Conservation (phyloP, 2,113 vertebrate genomes). For the Progne subis region DNA sequence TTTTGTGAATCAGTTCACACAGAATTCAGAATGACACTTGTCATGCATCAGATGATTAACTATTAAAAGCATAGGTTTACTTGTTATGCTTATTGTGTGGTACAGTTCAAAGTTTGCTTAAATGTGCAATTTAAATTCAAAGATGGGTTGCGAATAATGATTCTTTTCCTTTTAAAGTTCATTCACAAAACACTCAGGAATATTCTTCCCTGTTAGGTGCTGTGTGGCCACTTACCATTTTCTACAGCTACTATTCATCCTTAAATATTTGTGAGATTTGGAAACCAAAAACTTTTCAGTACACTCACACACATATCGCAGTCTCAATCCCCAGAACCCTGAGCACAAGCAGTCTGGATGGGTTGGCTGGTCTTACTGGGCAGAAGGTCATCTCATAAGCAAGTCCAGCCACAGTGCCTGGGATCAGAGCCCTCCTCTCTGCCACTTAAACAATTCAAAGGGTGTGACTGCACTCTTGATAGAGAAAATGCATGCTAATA, state of each 20-base stretch:
- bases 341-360: neutral
- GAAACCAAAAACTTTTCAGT: neutral
- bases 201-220: slow-evolving; percentile 16
- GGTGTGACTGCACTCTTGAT: neutral
- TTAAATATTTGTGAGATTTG: slow-evolving; percentile 42
- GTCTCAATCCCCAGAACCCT: neutral
- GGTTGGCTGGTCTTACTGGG: accelerated
- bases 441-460: neutral
- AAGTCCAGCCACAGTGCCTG: accelerated
- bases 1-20: slow-evolving; percentile 77
- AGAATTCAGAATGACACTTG: slow-evolving; percentile 74
- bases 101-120: slow-evolving; percentile 71
- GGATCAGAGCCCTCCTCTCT: neutral
- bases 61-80: slow-evolving; percentile 74
- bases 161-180: slow-evolving; percentile 66
- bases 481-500: neutral
- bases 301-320: neutral
- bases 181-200: slow-evolving; percentile 55
- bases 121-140: slow-evolving; percentile 76
- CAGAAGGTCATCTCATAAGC: neutral
- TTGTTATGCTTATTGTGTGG: slow-evolving; percentile 69
- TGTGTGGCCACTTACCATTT: slow-evolving; percentile 12
- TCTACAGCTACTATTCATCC: slow-evolving; percentile 9
- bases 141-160: slow-evolving; percentile 71
- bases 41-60: slow-evolving; percentile 71